Conservation (phyloP, 2,888 invertebrate genomes). For the Embidobia sp. region DNA sequence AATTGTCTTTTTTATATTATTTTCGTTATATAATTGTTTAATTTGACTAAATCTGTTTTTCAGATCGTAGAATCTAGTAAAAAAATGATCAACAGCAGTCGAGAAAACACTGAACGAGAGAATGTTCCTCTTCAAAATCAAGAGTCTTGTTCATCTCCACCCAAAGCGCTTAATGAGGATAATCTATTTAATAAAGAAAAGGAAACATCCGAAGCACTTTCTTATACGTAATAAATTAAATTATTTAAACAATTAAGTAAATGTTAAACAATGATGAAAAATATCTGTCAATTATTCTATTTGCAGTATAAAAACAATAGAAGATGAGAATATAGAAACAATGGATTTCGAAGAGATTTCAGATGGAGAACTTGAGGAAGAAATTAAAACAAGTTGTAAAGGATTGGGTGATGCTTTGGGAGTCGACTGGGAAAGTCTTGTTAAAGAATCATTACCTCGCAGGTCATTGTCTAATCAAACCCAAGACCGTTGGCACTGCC, state of each 20-base stretch:
- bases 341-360: conserved; percentile 95
- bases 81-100: conserved; percentile 22
- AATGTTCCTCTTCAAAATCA: conserved; percentile 72
- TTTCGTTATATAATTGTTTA: too few species aligned
- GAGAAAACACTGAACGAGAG: conserved; percentile 61
- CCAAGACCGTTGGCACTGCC: conserved; percentile 91
- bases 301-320: conserved; percentile 82
- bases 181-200: conserved; percentile 73
- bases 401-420: conserved; percentile 95
- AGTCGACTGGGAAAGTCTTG: conserved; percentile 96
- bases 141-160: conserved; percentile 72
- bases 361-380: conserved; percentile 93
- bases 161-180: conserved; percentile 74
- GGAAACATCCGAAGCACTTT: conserved; percentile 63
- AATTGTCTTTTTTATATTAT: too few species aligned
- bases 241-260: too few species aligned
- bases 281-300: too few species aligned
- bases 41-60: background rate
- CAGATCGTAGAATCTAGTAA: conserved; percentile 51
- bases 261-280: too few species aligned
- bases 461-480: conserved; percentile 81
- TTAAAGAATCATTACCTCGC: conserved; percentile 88
- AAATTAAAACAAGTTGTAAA: conserved; percentile 85
- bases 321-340: conserved; percentile 88
- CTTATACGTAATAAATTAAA: conserved; percentile 63